phyloP scores from a whole-genome alignment of 2,797 vertebrate species.

The Spheniscus humboldti region DNA sequence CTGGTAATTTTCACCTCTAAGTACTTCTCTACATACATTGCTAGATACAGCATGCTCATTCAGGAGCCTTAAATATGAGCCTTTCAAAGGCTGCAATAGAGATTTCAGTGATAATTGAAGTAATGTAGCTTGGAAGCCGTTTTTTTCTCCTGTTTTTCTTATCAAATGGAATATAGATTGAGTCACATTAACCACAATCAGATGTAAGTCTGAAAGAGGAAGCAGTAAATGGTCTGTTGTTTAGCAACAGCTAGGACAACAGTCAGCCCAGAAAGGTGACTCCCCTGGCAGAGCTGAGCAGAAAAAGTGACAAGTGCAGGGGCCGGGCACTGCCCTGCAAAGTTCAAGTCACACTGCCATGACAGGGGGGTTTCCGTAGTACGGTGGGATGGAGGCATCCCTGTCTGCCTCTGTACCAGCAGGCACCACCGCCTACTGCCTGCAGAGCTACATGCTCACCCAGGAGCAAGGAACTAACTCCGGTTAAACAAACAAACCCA shows the following conservation, averaged over 20 bases:
- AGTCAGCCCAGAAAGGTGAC: not conserved
- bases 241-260: not conserved
- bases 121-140: not conserved
- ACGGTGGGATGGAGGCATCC: fast-evolving
- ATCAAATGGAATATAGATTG: not conserved
- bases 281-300: not conserved
- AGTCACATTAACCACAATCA: not conserved
- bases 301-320: not conserved
- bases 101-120: not conserved
- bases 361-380: not conserved
- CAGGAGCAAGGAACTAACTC: not conserved
- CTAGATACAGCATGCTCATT: not conserved
- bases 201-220: not conserved
- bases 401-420: not conserved
- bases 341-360: not conserved
- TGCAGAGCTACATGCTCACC: not conserved
- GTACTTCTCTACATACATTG: not conserved
- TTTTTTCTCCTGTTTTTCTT: not conserved
- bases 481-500: not conserved
- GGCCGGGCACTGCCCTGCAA: fast-evolving
- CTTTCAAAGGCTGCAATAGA: not conserved
- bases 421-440: not conserved
- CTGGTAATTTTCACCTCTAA: not conserved
- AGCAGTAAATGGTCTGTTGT: not conserved
- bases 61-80: not conserved